Percentiles rank a stretch among this genome's conserved stretches.
Conservation (phyloP, 2,113 vertebrate genomes). For the Steatornis caripensis region DNA sequence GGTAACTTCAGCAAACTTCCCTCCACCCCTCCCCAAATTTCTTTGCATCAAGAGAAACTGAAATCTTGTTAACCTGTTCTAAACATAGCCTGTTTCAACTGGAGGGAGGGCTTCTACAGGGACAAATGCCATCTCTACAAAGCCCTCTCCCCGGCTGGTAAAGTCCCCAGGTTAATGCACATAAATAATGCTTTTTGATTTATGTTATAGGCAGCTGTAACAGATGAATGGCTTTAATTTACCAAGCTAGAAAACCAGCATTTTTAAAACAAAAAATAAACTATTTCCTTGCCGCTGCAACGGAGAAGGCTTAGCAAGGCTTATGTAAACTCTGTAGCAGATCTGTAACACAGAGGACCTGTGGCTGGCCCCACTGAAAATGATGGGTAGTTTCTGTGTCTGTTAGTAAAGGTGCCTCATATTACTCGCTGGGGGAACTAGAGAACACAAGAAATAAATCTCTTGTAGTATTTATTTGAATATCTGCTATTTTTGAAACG, state of each 20-base stretch:
- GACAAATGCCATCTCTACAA: neutral
- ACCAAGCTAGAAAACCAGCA: neutral
- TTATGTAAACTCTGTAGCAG: neutral
- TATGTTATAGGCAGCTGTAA: neutral
- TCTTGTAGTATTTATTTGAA: neutral
- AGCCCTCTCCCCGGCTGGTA: neutral
- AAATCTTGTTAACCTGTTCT: neutral
- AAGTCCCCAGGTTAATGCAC: neutral
- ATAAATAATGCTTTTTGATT: slow-evolving; percentile 29
- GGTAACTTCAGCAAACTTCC: neutral
- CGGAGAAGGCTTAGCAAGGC: neutral
- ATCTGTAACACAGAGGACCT: neutral
- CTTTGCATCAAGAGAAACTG: neutral
- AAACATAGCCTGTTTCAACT: neutral
- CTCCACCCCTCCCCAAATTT: neutral
- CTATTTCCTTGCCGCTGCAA: neutral
- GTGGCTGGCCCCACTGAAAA: neutral
- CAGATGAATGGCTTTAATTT: slow-evolving; percentile 31
- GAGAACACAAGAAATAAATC: neutral
- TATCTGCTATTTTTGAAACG: neutral
- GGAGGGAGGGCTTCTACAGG: neutral
- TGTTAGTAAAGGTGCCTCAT: neutral
- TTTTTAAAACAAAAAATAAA: neutral
- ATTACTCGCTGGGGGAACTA: neutral
- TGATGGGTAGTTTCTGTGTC: neutral